These are phyloP conservation scores for Knipowitschia caucasica DNA, from an alignment of 2,797 vertebrate species.

Conservation along the genomic window DNA sequence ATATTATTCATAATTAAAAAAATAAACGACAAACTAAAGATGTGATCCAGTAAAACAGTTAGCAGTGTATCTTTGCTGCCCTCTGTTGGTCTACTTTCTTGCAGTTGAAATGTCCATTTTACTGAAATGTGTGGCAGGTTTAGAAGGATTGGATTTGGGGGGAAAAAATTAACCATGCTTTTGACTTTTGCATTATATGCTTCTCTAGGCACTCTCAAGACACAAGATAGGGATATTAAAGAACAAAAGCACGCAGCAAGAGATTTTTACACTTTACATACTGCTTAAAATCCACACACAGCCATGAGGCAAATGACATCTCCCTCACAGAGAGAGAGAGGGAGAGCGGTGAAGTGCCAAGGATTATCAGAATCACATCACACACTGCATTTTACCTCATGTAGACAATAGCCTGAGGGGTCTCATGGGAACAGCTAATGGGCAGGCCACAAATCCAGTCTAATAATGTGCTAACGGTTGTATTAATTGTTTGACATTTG, in stretches of 20 bases:
- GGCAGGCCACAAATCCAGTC: conserved; percentile 44
- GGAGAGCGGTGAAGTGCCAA: conserved; percentile 39
- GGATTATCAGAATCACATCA: conserved; percentile 62
- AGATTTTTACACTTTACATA: conserved; percentile 59
- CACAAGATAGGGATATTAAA: conserved; percentile 31
- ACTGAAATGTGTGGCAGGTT: conserved; percentile 9
- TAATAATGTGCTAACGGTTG: conserved; percentile 45
- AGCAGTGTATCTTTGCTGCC: conserved; percentile 35
- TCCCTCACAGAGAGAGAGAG: conserved; percentile 20
- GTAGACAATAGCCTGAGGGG: conserved; percentile 49
- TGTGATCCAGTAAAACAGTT: neutral
- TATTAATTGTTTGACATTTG: conserved; percentile 52
- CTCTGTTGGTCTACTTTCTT: conserved; percentile 50
- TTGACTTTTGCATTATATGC: conserved; percentile 33
- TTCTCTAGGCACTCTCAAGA: conserved; percentile 33
- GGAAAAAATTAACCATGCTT: conserved; percentile 47
- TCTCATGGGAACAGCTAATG: conserved; percentile 33
- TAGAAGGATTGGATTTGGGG: conserved; percentile 35
- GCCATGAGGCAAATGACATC: conserved; percentile 57
- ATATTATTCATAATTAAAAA: too few species aligned
- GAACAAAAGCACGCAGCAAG: conserved; percentile 51
- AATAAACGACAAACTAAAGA: neutral
- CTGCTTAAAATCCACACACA: conserved; percentile 45
- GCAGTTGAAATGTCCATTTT: conserved; percentile 10
- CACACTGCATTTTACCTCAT: conserved; percentile 53